Evolutionary conservation across 1,140 invertebrate genomes (phyloP).

Genomic region (Diorhabda sublineata): DNA sequence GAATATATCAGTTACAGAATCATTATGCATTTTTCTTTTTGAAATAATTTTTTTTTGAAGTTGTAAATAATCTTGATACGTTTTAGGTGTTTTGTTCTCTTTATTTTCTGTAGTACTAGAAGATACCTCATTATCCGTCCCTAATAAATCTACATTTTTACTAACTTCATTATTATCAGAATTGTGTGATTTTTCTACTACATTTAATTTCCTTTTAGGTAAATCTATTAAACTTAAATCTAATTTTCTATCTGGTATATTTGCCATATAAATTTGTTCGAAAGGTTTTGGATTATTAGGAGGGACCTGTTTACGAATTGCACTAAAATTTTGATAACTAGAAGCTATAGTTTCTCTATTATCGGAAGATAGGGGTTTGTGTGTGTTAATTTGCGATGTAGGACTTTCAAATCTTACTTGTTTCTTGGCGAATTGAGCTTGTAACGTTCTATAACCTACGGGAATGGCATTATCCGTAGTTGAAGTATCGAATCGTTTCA

Average conservation of each 20-base stretch:
- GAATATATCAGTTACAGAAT: slow-evolving; percentile 35
- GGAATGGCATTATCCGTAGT: slow-evolving; percentile 6
- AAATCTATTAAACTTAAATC: slow-evolving; percentile 44
- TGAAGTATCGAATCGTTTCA: slow-evolving; percentile 10
- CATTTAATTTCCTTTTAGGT: neutral
- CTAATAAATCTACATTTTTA: neutral
- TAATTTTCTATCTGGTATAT: slow-evolving; percentile 42
- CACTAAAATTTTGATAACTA: slow-evolving; percentile 6
- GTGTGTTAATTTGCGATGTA: slow-evolving; percentile 20
- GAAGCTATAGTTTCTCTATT: slow-evolving; percentile 16
- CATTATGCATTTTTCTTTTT: slow-evolving; percentile 21
- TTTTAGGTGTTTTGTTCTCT: slow-evolving; percentile 19
- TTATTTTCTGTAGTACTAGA: neutral
- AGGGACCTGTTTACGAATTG: slow-evolving; percentile 8
- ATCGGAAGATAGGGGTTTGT: slow-evolving; percentile 12
- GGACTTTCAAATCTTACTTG: slow-evolving; percentile 35
- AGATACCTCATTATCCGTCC: neutral
- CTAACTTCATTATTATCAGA: neutral
- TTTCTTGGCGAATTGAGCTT: slow-evolving; percentile 28
- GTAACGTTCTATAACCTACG: neutral
- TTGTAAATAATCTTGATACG: slow-evolving; percentile 31
- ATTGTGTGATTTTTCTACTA: too few relatives aligned
- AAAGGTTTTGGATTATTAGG: slow-evolving; percentile 26
- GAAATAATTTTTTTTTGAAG: slow-evolving; percentile 17
- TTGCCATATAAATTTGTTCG: slow-evolving; percentile 43